Base-by-base conservation (phyloP, 2,797 vertebrate species). In the Pseudochaenichthys georgianus region DNA sequence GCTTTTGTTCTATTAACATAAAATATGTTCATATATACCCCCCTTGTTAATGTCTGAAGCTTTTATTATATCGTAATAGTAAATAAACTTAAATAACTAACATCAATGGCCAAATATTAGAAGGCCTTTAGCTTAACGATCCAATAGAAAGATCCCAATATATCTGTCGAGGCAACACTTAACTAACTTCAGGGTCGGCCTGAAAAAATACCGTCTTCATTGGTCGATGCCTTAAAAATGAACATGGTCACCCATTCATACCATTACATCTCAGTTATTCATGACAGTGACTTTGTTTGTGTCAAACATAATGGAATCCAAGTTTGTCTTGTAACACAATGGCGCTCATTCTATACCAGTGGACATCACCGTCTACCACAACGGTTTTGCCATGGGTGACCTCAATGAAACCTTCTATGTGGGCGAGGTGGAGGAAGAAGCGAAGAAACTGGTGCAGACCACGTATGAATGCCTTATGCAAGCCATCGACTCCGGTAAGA, bases 401-500 rank as follows among this genome's bases (percentile, higher is more conserved):
- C 96, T 99, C 74, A 99, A 99, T 0, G 98, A 99, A 93, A 99
- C 98, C 0, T 99, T 99, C 92, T 99, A 95, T 60, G 93, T 99
- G 5, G 98, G 98, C 1, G 98, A 99, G 0, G 95, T 98, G 87
- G 98, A 99, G 2, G 98, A 99, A 84, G 97, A 92, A 84, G 97
- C 95, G 4, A 96, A 95, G 91, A 97, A 94, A 70, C 95, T 99
- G 81, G 98, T 99, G 54, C 97, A 97, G 82, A 99, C 98, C 15
- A 99, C 98, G 0, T 99, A 97, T 0, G 98, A 99, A 95, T 99
- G 98, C 94, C 96, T 99, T 89, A 99, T 99, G 98, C 98, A 99
- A 94, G 95, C 98, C 87, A 98, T 99, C 0, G 98, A 99, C 78
- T 96, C 97, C 84, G 98, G 98, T 99, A 91, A 43, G 89, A 60